These are phyloP conservation scores for Drosophila prolongata DNA, from an alignment of 2,888 invertebrate genomes.

Conservation along the genomic window DNA sequence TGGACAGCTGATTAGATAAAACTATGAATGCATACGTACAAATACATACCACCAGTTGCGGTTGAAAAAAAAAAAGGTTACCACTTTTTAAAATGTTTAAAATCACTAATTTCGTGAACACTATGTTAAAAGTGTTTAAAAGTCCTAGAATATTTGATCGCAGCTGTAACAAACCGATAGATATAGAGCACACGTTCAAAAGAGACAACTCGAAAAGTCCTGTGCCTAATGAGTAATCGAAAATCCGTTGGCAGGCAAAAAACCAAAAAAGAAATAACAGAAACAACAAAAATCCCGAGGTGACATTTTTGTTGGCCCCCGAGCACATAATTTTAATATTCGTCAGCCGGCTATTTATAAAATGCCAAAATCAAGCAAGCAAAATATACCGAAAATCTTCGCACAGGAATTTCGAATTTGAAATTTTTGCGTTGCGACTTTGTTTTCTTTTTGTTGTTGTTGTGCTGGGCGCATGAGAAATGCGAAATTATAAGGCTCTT, in stretches of 20 bases:
- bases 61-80: not conserved
- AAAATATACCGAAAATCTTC: slow-evolving; percentile 54
- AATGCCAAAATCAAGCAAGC: slow-evolving; percentile 52
- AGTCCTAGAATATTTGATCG: not conserved
- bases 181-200: slow-evolving; percentile 1
- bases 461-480: slow-evolving; percentile 69
- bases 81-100: not conserved
- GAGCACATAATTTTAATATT: slow-evolving; percentile 77
- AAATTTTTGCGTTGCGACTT: slow-evolving; percentile 59
- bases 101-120: not conserved
- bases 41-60: slow-evolving; percentile 2
- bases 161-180: not conserved
- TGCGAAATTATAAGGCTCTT: slow-evolving; percentile 60
- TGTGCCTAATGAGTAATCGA: slow-evolving; percentile 42
- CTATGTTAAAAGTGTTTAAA: not conserved
- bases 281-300: slow-evolving; percentile 60
- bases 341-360: slow-evolving; percentile 79
- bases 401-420: slow-evolving; percentile 76
- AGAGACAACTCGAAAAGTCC: slow-evolving; percentile 26
- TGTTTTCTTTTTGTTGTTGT: slow-evolving; percentile 15
- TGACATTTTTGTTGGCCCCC: slow-evolving; percentile 77
- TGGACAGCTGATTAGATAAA: slow-evolving; percentile 50
- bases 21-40: slow-evolving; percentile 20
- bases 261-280: slow-evolving; percentile 15
- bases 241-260: slow-evolving; percentile 32